Base-by-base conservation (phyloP, 2,888 invertebrate species). In the Camponotus fellah region DNA sequence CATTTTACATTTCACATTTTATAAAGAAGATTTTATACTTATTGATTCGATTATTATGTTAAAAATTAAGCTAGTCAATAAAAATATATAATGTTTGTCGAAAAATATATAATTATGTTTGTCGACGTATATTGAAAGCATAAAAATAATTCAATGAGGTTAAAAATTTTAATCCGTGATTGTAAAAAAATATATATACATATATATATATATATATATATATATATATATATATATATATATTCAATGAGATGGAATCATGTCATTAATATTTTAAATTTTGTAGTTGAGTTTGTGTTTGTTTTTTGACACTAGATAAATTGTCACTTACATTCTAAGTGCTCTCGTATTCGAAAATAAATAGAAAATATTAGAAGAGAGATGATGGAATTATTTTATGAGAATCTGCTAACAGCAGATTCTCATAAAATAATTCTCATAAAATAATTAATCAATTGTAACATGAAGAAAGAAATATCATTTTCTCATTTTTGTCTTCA, bases 301-400 rank as follows among this genome's bases (percentile, higher is more conserved):
- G 1, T 26, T 26, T 26, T 72, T 72, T 40, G 4, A 4, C 58
- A 40, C 40, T 17, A 26, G 26, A 21, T 40, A 72, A 21, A 72
- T 72, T 9, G 10, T 72, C 6, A 40, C 10, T 17, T 5, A 56
- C 58, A 10, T 17, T 72, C 26, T 26, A 72, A 40, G 6, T 17
- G 26, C 21, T n/a, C 17, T 49, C 14, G 14, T 58, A 21, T 40
- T 72, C 37, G 5, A 37, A 56, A 72, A 17, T 37, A 40, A 58
- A 58, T 43, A 58, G 58, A 58, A 72, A 72, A 58, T 72, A 26
- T 26, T 72, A 72, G 26, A 37, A 72, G 72, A 58, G 72, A 58
- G 72, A 58, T 26, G 17, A 58, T 58, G 26, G 17, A 26, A 72
- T 58, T 58, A 58, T 14, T 46, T 14, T n/a, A 26, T 14, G 14